Conservation (phyloP, 1,140 invertebrate species). For the Physella acuta region DNA sequence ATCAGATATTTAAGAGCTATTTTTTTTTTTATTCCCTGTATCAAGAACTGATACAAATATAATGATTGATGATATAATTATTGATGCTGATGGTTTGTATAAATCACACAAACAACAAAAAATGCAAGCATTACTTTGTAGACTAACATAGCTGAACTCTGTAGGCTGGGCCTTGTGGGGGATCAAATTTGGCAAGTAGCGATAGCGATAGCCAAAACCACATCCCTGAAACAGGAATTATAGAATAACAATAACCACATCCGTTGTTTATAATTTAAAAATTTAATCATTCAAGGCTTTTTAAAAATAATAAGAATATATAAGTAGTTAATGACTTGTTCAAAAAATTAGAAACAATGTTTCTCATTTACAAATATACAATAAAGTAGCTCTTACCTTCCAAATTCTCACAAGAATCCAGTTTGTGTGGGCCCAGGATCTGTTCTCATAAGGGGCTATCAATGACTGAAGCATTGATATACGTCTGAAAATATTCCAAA, state of each 20-base stretch:
- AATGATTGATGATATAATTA: no score
- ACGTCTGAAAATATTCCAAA: slow-evolving; percentile 63
- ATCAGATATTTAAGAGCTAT: no score
- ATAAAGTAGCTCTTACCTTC: no score
- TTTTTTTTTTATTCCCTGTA: no score
- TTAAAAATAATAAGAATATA: background rate
- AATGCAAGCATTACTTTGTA: slow-evolving; percentile 65
- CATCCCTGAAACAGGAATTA: slow-evolving; percentile 67
- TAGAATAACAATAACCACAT: no score
- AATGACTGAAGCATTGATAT: slow-evolving; percentile 69
- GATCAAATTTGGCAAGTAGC: slow-evolving; percentile 66
- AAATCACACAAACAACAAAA: no score
- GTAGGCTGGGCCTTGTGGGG: slow-evolving; percentile 53
- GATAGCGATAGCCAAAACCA: slow-evolving; percentile 79
- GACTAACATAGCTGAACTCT: slow-evolving; percentile 58
- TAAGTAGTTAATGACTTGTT: slow-evolving; percentile 14
- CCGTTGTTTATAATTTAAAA: no score
- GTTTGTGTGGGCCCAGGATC: slow-evolving; percentile 84
- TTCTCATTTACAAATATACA: no score
- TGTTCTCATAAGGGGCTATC: slow-evolving; percentile 77
- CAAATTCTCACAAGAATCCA: slow-evolving; percentile 83
- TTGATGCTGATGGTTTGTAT: no score
- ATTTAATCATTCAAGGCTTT: no score
- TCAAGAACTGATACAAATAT: no score
- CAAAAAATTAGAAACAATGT: no score